Evolutionary conservation across 2,113 vertebrate species (phyloP).

Genomic region (Charadrius vociferus): DNA sequence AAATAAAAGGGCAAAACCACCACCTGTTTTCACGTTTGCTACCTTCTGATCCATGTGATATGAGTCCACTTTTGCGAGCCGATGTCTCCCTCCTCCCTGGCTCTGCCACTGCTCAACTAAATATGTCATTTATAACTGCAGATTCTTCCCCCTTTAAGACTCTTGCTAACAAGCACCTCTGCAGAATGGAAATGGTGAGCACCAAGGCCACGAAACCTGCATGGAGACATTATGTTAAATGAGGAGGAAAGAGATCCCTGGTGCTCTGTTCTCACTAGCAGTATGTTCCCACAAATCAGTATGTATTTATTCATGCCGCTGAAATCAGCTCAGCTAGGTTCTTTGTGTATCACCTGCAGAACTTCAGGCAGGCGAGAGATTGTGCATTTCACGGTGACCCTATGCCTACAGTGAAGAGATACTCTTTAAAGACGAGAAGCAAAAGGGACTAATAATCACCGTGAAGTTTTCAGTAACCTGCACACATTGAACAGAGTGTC

Average conservation of each 20-base stretch:
- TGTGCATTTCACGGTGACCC: not conserved
- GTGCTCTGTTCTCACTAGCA: not conserved
- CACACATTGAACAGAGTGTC: not conserved
- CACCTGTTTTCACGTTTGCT: not conserved
- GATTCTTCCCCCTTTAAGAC: not conserved
- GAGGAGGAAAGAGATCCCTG: not conserved
- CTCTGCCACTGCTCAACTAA: not conserved
- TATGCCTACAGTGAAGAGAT: not conserved
- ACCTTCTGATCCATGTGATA: not conserved
- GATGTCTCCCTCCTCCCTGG: not conserved
- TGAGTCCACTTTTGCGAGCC: not conserved
- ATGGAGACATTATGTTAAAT: not conserved
- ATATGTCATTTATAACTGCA: not conserved
- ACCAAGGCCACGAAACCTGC: not conserved
- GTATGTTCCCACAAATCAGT: not conserved
- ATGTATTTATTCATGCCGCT: conserved; percentile 7
- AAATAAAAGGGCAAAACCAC: not conserved
- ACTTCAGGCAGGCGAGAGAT: not conserved
- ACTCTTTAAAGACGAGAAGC: not conserved
- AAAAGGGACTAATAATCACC: not conserved
- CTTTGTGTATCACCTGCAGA: not conserved
- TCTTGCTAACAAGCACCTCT: conserved; percentile 6
- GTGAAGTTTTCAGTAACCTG: not conserved
- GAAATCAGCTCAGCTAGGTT: not conserved
- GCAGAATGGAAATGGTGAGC: not conserved